phyloP scores from a whole-genome alignment of 2,797 vertebrate genomes.

The Todus mexicanus region DNA sequence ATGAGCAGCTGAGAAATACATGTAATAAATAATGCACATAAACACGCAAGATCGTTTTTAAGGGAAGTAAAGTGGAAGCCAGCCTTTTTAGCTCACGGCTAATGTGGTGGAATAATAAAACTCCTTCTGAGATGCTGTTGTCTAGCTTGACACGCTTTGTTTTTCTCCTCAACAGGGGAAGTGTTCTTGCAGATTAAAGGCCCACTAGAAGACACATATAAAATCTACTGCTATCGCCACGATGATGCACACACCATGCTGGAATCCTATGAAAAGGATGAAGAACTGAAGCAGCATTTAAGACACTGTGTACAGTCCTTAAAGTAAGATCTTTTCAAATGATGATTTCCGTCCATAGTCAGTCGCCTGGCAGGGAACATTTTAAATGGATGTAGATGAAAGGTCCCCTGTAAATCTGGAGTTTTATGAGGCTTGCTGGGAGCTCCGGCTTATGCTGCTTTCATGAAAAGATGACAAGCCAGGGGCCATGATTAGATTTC shows the following conservation, averaged over 20 bases:
- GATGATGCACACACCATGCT: conserved; percentile 88
- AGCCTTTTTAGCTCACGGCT: conserved; percentile 46
- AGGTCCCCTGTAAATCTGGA: conserved; percentile 58
- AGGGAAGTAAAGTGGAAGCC: conserved; percentile 24
- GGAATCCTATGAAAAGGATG: conserved; percentile 91
- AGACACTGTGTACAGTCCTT: conserved; percentile 85
- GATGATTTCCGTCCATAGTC: conserved; percentile 24
- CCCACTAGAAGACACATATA: conserved; percentile 92
- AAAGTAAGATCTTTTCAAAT: conserved; percentile 82
- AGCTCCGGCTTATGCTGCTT: conserved; percentile 53
- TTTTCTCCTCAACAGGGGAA: conserved; percentile 81
- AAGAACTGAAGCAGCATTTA: conserved; percentile 88
- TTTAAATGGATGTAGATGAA: conserved; percentile 69
- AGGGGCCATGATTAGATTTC: conserved; percentile 59
- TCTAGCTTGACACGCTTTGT: conserved; percentile 51
- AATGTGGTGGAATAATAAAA: conserved; percentile 45
- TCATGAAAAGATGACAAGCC: conserved; percentile 66
- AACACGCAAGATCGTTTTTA: conserved; percentile 47
- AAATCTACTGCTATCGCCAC: conserved; percentile 95
- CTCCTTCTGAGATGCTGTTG: conserved; percentile 10
- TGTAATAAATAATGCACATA: conserved; percentile 68
- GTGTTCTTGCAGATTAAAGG: conserved; percentile 92
- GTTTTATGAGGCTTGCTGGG: conserved; percentile 60
- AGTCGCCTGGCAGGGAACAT: conserved; percentile 58
- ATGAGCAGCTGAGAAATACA: conserved; percentile 59